Percentiles rank a stretch among this genome's conserved stretches.
Evolutionary conservation across 2,888 invertebrate species (phyloP).

Genomic region (Eurytoma adleriae): DNA sequence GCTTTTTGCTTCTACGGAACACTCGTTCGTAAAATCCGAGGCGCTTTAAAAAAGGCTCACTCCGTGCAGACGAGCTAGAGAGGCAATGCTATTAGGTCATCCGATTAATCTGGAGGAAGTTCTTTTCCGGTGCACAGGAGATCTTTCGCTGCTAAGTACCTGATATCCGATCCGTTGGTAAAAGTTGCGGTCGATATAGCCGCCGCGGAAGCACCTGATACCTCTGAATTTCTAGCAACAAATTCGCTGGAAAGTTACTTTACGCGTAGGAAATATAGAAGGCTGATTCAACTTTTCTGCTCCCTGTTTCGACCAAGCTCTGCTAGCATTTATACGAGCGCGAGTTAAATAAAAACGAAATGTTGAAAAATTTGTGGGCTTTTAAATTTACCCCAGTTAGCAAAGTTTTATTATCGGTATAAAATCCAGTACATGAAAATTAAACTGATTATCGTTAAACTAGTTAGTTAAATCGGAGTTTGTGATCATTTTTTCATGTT

Average conservation of each 20-base stretch:
- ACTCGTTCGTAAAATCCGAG: not conserved
- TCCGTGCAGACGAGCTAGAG: not conserved
- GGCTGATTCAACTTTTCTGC: not conserved
- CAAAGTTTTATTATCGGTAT: too few species aligned
- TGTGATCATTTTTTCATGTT: too few species aligned
- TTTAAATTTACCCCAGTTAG: too few species aligned
- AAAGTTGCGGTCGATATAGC: not conserved
- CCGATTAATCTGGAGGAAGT: not conserved
- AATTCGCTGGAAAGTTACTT: not conserved
- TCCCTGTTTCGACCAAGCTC: not conserved
- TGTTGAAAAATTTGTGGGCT: too few species aligned
- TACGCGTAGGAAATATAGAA: too few species aligned
- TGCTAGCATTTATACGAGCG: not conserved
- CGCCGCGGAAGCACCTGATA: not conserved
- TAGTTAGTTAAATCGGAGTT: too few species aligned
- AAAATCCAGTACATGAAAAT: too few species aligned
- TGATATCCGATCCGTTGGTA: not conserved
- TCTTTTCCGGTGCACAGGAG: not conserved
- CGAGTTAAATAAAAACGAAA: too few species aligned
- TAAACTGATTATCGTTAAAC: too few species aligned
- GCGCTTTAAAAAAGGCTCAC: not conserved
- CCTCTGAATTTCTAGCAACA: not conserved
- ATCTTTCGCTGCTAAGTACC: conserved; percentile 10
- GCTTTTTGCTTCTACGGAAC: too few species aligned
- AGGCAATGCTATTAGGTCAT: not conserved